A percentile compares a stretch with the other conserved stretches of the same genome.
Evolutionary conservation across 2,888 invertebrate species (phyloP).

Genomic region (Shargacucullia verbasci): DNA sequence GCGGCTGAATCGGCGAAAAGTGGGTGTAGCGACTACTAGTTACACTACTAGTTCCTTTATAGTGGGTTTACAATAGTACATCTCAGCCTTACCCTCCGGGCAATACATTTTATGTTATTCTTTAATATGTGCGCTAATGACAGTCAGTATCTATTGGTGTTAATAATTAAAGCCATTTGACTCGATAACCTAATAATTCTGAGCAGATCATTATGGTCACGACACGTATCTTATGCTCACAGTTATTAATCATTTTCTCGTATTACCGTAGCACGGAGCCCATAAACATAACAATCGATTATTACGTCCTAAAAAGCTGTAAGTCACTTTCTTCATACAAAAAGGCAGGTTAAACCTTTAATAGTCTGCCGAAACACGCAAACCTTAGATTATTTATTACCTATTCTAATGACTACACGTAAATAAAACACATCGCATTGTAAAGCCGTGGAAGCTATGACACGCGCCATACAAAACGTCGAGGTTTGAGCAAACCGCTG

Average conservation of each 20-base stretch:
- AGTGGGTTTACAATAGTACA: too few relatives aligned
- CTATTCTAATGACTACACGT: conserved; percentile 8
- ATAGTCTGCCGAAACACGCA: conserved; percentile 19
- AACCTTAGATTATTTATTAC: conserved; percentile 23
- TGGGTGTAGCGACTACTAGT: too few relatives aligned
- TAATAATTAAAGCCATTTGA: conserved; percentile 11
- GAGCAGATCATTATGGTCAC: too few relatives aligned
- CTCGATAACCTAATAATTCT: too few relatives aligned
- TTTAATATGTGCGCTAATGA: too few relatives aligned
- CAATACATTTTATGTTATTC: too few relatives aligned
- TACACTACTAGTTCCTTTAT: too few relatives aligned
- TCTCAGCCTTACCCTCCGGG: too few relatives aligned
- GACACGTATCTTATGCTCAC: too few relatives aligned
- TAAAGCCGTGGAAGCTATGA: conserved; percentile 28
- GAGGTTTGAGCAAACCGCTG: conserved; percentile 23
- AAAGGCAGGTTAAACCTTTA: conserved; percentile 3
- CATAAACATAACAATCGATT: conserved; percentile 2
- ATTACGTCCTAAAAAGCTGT: conserved; percentile 25
- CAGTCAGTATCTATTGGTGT: conserved; percentile 4
- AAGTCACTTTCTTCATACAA: conserved; percentile 27
- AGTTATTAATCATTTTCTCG: too few relatives aligned
- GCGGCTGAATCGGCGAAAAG: too few relatives aligned
- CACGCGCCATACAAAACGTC: conserved; percentile 52
- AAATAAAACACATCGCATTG: conserved; percentile 4
- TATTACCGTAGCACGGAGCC: too few relatives aligned